Base-by-base conservation (phyloP, 2,888 invertebrate species). In the Temnothorax ravouxi region DNA sequence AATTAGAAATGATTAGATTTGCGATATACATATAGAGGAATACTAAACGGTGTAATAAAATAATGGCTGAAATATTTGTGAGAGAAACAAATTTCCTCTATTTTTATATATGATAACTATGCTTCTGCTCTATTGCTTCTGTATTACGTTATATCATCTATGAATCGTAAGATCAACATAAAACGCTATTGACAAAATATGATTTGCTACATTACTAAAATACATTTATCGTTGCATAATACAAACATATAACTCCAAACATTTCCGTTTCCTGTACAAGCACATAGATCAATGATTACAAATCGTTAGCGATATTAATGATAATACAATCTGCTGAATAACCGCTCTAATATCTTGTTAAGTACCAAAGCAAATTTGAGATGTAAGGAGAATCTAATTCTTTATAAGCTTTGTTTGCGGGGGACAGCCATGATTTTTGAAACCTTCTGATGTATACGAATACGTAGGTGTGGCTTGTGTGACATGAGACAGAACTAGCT, bases 401-500 rank as follows among this genome's bases (percentile, higher is more conserved):
- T 44, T 72, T 71, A n/a, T 34, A 59, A 67, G 34, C 59, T 71
- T 76, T 74, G 44, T 54, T 47, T 34, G 56, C 21, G 38, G 18
- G 25, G 25, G 13, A 79, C 34, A 56, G 34, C 13, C 15, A 41
- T 13, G 18, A 15, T 71, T 71, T 76, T 71, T 71, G 25, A 79
- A 82, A 77, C 83, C 47, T 82, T 41, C 59, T 86, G n/a, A n/a
- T n/a, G 79, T 86, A 86, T 83, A 76, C 62, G 84, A 80, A 87
- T 56, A 87, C 77, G 86, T 91, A 91, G 91, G 90, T 88, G 89
- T 91, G 91, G 91, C 89, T 86, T 84, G 86, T 84, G 86, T 91
- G 90, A 91, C 91, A 89, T 50, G 91, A 91, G 88, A 92, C 87
- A 89, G 89, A 90, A 90, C 92, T 90, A 88, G 91, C 91, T 92